Conservation (phyloP, 2,113 vertebrate species). For the Ahaetulla prasina region DNA sequence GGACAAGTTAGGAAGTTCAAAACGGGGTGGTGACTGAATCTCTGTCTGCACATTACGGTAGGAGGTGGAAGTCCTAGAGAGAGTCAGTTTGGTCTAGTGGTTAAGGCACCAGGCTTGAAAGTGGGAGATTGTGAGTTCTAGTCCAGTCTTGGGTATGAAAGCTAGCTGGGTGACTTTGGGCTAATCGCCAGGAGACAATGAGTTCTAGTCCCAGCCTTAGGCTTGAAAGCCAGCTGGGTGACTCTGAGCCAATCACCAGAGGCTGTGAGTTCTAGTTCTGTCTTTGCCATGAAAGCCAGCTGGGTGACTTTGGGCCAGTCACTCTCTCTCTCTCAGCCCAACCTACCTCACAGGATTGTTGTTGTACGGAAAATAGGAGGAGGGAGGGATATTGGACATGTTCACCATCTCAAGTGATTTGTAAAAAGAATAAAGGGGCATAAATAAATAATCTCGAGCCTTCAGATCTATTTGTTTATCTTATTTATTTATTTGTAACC, state of each 20-base stretch:
- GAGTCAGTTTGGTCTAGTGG: not conserved
- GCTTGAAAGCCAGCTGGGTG: not conserved
- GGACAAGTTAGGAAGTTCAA: not conserved
- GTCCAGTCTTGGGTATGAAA: not conserved
- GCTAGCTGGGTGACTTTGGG: not conserved
- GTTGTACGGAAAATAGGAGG: too few species aligned
- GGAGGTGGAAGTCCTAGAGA: not conserved
- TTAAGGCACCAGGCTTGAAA: not conserved
- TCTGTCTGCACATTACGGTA: not conserved
- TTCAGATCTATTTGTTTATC: not conserved
- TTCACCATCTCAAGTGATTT: not conserved
- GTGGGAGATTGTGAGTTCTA: not conserved
- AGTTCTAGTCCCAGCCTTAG: not conserved
- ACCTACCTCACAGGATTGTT: too few species aligned
- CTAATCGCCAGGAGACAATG: not conserved
- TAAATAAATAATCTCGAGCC: not conserved
- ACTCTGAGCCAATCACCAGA: not conserved
- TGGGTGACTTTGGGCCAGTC: too few species aligned
- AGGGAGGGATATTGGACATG: not conserved
- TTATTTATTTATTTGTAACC: not conserved
- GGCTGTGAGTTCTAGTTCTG: rapidly evolving
- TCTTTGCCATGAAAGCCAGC: too few species aligned
- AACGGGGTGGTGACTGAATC: not conserved
- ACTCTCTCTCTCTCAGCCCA: too few species aligned
- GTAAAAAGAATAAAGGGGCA: not conserved